Percentiles rank a stretch among this genome's conserved stretches.
Conservation (phyloP, 2,113 vertebrate genomes). For the Colinus virginianus region DNA sequence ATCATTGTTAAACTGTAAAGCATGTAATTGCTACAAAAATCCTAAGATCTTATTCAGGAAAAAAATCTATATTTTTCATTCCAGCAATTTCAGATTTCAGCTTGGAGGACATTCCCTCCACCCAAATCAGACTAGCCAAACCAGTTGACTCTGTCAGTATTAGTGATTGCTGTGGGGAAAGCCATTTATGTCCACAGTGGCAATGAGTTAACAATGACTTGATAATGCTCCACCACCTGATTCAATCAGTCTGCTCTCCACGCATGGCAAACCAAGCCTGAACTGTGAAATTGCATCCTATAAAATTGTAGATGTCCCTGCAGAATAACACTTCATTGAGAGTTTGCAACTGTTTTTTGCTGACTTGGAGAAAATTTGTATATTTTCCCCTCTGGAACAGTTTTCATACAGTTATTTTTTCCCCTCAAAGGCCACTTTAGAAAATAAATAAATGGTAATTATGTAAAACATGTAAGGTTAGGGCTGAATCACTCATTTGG, state of each 20-base stretch:
- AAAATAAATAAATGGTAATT: slow-evolving; percentile 28
- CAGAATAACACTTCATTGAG: slow-evolving; percentile 56
- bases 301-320: slow-evolving; percentile 38
- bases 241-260: slow-evolving; percentile 42
- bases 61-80: slow-evolving; percentile 3
- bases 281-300: slow-evolving; percentile 54
- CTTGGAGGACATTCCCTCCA: neutral
- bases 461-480: neutral
- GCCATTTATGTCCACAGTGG: slow-evolving; percentile 24
- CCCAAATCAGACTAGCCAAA: neutral
- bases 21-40: neutral
- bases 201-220: slow-evolving; percentile 45
- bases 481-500: slow-evolving; percentile 6
- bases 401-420: slow-evolving; percentile 3
- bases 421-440: neutral
- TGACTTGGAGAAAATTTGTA: slow-evolving; percentile 37
- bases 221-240: slow-evolving; percentile 42
- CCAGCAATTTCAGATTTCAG: neutral
- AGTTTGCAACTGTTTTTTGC: slow-evolving; percentile 48
- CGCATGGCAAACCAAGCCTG: slow-evolving; percentile 38
- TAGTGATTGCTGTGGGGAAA: neutral
- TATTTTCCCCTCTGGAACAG: slow-evolving; percentile 4
- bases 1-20: neutral
- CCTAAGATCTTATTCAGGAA: neutral
- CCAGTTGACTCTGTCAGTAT: neutral